A percentile compares a stretch with the other conserved stretches of the same genome.
These are phyloP conservation scores for Mionectes olivaceus DNA, from an alignment of 2,797 vertebrate genomes.

Conservation along the genomic window DNA sequence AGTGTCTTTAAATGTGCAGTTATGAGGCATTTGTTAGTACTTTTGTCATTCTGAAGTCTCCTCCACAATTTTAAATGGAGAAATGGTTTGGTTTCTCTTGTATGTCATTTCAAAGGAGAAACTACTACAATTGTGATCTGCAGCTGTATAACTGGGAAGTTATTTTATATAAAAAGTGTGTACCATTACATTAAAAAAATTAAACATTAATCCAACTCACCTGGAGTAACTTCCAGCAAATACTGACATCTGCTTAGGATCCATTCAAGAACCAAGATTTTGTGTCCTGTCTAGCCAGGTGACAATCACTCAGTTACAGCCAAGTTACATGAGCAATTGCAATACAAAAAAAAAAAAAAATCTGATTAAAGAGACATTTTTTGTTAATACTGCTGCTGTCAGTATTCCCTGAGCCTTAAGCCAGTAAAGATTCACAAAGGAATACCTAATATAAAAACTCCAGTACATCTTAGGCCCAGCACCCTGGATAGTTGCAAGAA, in stretches of 20 bases:
- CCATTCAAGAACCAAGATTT: not conserved
- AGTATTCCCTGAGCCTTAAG: slow-evolving; percentile 7
- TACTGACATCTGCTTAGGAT: not conserved
- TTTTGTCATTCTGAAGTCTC: not conserved
- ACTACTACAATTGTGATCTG: not conserved
- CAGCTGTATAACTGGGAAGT: not conserved
- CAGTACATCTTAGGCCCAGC: not conserved
- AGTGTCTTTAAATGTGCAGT: not conserved
- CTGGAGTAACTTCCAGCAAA: not conserved
- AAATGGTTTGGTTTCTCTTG: not conserved
- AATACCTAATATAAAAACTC: not conserved
- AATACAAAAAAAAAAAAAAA: not conserved
- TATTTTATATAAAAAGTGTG: not conserved
- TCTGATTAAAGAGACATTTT: not conserved
- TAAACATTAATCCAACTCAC: not conserved
- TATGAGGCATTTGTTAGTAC: not conserved
- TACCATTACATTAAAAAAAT: not conserved
- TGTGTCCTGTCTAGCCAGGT: not conserved
- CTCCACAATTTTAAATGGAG: not conserved
- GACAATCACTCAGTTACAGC: not conserved
- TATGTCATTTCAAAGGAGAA: not conserved
- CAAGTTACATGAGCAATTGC: not conserved
- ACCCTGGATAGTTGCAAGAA: not conserved
- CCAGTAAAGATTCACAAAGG: slow-evolving; percentile 1
- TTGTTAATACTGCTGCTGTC: not conserved